Evolutionary conservation across 2,888 invertebrate genomes (phyloP), one percentile per base, ranked within the genome.

Genomic region (Stomorhina lunata): DNA sequence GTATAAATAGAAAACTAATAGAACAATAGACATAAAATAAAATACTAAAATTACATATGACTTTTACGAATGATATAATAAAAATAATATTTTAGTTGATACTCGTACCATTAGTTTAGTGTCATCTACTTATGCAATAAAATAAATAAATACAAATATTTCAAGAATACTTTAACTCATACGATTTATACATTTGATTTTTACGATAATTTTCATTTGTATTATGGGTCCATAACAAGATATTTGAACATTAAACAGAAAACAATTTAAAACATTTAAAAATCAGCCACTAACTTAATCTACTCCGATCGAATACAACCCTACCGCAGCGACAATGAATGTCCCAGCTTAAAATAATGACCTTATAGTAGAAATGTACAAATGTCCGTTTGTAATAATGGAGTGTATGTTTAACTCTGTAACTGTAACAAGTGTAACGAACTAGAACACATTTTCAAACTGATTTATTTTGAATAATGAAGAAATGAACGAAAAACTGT

Each of bases 1-100:
- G 53, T 22, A 71, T 59, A 68, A 68, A 48, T 29, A 17, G 17
- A 34, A 17, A 71, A 65, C 78, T 57, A 32, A 73, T 73, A 75
- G 76, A 79, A 66, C 50, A 66, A 76, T 53, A 45, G 25, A 66
- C 75, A 82, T 82, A 82, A 82, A 82, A 78, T 78, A 72, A n/a
- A 82, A 75, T 83, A 84, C 85, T 86, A 88, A 88, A 89, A 88
- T 89, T 88, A 88, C 85, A 87, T 87, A 87, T 86, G 88, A 88
- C 89, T 88, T 88, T 88, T 89, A 88, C 89, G 88, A 89, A 85
- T 75, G 59, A 79, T 79, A 71, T 75, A 82, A 73, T 55, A 75
- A 82, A 75, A 48, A 63, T 37, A 34, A 40, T 63, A 50, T 71
- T 59, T 25, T 48, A n/a, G n/a, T n/a, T n/a, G n/a, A n/a, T n/a